Conservation (phyloP, 2,888 invertebrate genomes). For the Celastrina argiolus region DNA sequence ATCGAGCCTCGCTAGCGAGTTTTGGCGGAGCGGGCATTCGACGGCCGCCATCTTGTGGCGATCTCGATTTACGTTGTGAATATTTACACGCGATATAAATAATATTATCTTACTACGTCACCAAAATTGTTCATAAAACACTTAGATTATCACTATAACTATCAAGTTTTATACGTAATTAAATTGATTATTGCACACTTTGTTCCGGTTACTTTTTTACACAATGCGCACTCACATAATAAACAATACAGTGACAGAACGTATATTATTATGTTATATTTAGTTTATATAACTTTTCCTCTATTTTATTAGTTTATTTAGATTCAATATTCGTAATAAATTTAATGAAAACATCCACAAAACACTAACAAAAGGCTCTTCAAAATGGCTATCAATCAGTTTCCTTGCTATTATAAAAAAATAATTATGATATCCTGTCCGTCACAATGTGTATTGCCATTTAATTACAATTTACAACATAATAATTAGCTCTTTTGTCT, state of each 20-base stretch:
- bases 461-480: conserved; percentile 49
- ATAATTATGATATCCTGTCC: conserved; percentile 70
- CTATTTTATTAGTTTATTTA: conserved; percentile 27
- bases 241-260: conserved; percentile 51
- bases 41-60: conserved; percentile 77
- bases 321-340: conserved; percentile 46
- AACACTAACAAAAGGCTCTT: conserved; percentile 79
- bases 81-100: conserved; percentile 73
- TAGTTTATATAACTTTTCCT: conserved; percentile 37
- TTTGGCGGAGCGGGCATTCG: conserved; percentile 74
- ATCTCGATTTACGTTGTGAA: conserved; percentile 73
- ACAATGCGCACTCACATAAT: conserved; percentile 61
- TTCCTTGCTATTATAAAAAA: conserved; percentile 68
- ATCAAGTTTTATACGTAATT: conserved; percentile 41
- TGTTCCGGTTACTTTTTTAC: conserved; percentile 69
- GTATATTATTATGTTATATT: conserved; percentile 40
- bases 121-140: conserved; percentile 33
- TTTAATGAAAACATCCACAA: conserved; percentile 76
- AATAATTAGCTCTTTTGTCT: conserved; percentile 43
- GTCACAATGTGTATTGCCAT: conserved; percentile 67
- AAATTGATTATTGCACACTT: conserved; percentile 53
- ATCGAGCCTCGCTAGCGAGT: conserved; percentile 67
- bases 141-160: conserved; percentile 40
- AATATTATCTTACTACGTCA: conserved; percentile 39
- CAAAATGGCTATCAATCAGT: conserved; percentile 77